Evolutionary conservation across 1,140 invertebrate species (phyloP), one percentile per base, ranked within the genome.

Genomic region (Cherax quadricarinatus): DNA sequence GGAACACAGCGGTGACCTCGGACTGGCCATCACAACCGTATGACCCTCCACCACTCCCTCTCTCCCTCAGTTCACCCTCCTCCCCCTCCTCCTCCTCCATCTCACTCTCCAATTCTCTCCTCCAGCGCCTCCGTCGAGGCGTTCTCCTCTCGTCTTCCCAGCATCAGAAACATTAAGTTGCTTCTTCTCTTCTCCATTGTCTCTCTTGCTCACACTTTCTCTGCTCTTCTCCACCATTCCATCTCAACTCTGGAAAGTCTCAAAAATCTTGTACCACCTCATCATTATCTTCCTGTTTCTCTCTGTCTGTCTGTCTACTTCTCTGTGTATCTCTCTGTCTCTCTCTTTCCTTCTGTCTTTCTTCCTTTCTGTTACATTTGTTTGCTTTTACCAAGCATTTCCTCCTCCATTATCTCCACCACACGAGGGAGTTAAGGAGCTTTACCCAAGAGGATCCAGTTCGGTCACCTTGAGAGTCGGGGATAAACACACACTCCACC

Each of bases 1-100:
- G 73, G 86, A 75, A 66, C 49, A 41, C 41, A 78, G 18, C 30
- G 73, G 49, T 41, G 73, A 49, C n/a, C 49, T 3, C 41, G 86
- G 73, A 0, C 16, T 75, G 4, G 10, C 21, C 12, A 87, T 73
- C 73, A 87, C 86, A n/a, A 87, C 86, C 12, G 86, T 87, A 87
- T 87, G 86, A 87, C 86, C 70, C 57, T 12, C 7, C 79, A 62
- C 51, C 18, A 9, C 48, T n/a, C 86, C 48, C 51, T 51, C 62
- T 12, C 41, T 3, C 41, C 14, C n/a, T 18, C 86, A 12, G 16
- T n/a, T 66, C 41, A n/a, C 60, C 53, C 57, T 49, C 51, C 57
- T 21, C 21, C n/a, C 0, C 12, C 10, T 62, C 60, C 66, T 41
- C 24, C 21, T 7, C 53, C 49, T n/a, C 3, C 1, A 10, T 21